Percentiles rank a stretch among this genome's conserved stretches.
phyloP scores from a whole-genome alignment of 2,113 vertebrate species.

The Pontoporia blainvillei region DNA sequence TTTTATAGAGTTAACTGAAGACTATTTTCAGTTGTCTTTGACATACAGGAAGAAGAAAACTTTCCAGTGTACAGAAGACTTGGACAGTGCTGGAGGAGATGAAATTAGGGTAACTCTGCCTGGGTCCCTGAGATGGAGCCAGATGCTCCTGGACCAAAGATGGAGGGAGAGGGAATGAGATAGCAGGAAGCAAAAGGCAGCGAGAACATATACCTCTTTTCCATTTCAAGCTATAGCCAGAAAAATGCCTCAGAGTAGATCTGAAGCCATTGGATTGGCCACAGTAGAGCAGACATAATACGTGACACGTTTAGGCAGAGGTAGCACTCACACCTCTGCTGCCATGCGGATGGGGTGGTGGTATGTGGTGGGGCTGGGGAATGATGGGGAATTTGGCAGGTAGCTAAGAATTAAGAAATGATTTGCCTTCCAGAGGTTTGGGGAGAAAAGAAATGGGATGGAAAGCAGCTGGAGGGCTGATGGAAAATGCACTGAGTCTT shows the following conservation, averaged over 20 bases:
- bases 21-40: not conserved
- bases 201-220: not conserved
- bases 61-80: not conserved
- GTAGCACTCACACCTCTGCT: too few relatives aligned
- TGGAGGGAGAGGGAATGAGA: not conserved
- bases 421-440: not conserved
- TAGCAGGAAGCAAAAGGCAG: not conserved
- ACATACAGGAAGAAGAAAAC: not conserved
- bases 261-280: not conserved
- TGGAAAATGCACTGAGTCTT: not conserved
- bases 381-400: not conserved
- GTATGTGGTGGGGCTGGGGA: accelerated
- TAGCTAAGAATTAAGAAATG: not conserved
- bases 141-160: not conserved
- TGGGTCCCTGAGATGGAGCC: not conserved
- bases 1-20: too few relatives aligned
- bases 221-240: not conserved
- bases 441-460: not conserved
- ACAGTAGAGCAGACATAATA: not conserved
- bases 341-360: not conserved
- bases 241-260: not conserved
- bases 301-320: not conserved
- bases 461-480: not conserved
- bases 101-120: not conserved
- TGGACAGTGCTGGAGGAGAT: not conserved